These are phyloP conservation scores for Rutpela maculata DNA, from an alignment of 2,888 invertebrate species.

Conservation along the genomic window DNA sequence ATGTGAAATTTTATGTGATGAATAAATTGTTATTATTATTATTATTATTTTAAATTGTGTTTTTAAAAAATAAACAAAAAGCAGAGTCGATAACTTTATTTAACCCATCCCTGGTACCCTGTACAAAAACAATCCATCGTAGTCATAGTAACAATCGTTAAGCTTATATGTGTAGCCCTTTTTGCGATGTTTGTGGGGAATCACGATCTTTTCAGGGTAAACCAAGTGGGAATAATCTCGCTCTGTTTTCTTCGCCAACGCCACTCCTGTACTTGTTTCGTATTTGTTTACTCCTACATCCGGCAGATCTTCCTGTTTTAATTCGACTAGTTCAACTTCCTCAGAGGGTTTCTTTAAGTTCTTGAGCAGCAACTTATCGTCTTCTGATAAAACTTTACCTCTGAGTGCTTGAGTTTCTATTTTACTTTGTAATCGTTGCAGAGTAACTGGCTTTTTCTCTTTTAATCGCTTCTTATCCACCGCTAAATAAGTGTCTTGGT, in stretches of 20 bases:
- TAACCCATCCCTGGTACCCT: slow-evolving; percentile 82
- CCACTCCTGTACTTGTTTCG: slow-evolving; percentile 49
- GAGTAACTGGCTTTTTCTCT: slow-evolving; percentile 56
- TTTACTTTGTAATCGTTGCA: slow-evolving; percentile 63
- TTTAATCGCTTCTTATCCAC: slow-evolving; percentile 34
- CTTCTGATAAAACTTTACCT: slow-evolving; percentile 2
- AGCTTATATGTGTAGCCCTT: too few species aligned
- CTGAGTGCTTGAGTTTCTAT: slow-evolving; percentile 50
- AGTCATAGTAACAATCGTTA: slow-evolving; percentile 89
- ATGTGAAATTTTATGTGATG: too few species aligned
- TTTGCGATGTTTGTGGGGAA: slow-evolving; percentile 81
- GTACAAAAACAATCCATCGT: slow-evolving; percentile 87
- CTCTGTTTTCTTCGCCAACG: slow-evolving; percentile 53
- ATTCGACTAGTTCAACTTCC: not conserved
- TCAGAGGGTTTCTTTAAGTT: not conserved
- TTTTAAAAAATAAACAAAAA: slow-evolving; percentile 62
- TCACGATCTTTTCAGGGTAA: slow-evolving; percentile 81
- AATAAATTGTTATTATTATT: too few species aligned
- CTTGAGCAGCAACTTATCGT: slow-evolving; percentile 4
- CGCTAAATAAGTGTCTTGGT: slow-evolving; percentile 40
- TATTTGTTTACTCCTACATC: slow-evolving; percentile 54
- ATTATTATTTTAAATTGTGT: slow-evolving; percentile 67
- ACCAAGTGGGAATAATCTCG: slow-evolving; percentile 63
- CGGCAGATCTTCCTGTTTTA: slow-evolving; percentile 44
- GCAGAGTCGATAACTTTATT: slow-evolving; percentile 45